These are phyloP conservation scores for Parnassius mnemosyne DNA, from an alignment of 2,888 invertebrate species.

Conservation along the genomic window DNA sequence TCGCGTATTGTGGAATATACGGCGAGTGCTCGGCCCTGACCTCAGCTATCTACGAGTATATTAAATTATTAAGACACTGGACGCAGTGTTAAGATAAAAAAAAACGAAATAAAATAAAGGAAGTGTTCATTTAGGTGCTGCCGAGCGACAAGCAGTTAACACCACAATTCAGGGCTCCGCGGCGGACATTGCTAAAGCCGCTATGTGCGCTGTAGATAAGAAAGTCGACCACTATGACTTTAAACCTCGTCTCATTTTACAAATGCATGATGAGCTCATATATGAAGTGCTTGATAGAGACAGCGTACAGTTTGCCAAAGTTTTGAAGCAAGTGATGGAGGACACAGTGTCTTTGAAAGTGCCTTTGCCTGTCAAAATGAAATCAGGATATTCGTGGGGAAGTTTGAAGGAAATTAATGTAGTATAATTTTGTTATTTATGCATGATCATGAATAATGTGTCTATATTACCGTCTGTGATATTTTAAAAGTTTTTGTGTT, in stretches of 20 bases:
- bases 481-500: neutral
- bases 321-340: constrained; percentile 91
- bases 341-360: constrained; percentile 85
- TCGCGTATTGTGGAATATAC: too few relatives aligned
- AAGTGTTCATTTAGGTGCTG: constrained; percentile 81
- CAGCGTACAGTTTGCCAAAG: constrained; percentile 77
- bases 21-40: too few relatives aligned
- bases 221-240: constrained; percentile 50
- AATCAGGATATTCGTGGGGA: constrained; percentile 92
- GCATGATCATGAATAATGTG: neutral
- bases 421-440: neutral
- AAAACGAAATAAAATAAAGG: too few relatives aligned
- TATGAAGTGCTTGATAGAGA: constrained; percentile 89
- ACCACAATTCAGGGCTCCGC: constrained; percentile 98
- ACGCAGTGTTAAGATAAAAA: too few relatives aligned
- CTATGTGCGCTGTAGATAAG: constrained; percentile 89
- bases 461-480: constrained; percentile 19
- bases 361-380: constrained; percentile 93
- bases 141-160: constrained; percentile 98
- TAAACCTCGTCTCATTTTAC: constrained; percentile 87
- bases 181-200: constrained; percentile 95
- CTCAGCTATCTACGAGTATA: too few relatives aligned
- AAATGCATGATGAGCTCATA: constrained; percentile 97
- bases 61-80: too few relatives aligned
- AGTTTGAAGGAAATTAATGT: constrained; percentile 46